These are phyloP conservation scores for Sarcophaga carnaria DNA, from an alignment of 2,888 invertebrate species.

Conservation along the genomic window DNA sequence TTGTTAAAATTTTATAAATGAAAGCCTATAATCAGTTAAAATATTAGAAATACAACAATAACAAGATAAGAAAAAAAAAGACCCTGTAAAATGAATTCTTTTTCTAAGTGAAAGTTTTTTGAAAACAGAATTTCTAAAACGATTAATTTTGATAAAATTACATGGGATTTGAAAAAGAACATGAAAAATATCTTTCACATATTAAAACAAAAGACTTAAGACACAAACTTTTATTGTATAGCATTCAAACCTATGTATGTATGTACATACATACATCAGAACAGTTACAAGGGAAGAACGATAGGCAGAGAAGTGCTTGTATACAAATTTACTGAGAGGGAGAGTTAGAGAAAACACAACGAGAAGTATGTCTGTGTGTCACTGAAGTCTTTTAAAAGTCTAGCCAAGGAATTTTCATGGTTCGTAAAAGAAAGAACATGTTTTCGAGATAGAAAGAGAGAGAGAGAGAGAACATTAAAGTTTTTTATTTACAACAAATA, in stretches of 20 bases:
- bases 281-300: background rate
- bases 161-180: background rate
- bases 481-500: too few species aligned
- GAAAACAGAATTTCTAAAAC: background rate
- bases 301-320: background rate
- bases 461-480: too few species aligned
- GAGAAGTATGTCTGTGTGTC: too few species aligned
- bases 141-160: constrained; percentile 32
- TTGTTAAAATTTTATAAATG: background rate
- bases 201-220: constrained; percentile 35
- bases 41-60: background rate
- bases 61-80: background rate
- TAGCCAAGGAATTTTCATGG: too few species aligned
- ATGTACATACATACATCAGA: background rate
- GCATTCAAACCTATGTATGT: background rate
- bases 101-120: constrained; percentile 45
- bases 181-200: background rate
- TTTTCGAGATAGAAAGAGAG: too few species aligned
- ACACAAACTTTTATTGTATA: background rate
- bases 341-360: too few species aligned
- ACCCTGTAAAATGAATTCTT: background rate
- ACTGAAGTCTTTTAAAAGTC: too few species aligned
- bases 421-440: too few species aligned
- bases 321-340: too few species aligned
- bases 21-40: background rate